phyloP scores from a whole-genome alignment of 2,797 vertebrate species.

The Lutjanus campechanus region DNA sequence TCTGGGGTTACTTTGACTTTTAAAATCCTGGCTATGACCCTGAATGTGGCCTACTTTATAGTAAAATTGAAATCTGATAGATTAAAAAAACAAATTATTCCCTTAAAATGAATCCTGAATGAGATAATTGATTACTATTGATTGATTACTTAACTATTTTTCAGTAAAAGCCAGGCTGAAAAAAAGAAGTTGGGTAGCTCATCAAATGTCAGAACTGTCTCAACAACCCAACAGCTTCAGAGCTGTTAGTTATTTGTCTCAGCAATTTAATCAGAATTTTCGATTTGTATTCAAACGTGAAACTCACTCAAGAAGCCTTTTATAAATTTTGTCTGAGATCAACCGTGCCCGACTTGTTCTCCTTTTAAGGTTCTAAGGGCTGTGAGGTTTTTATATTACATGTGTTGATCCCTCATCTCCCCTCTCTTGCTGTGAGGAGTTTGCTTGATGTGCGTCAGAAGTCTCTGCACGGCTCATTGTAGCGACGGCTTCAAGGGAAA shows the following conservation, averaged over 20 bases:
- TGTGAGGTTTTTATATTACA: neutral
- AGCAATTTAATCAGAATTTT: neutral
- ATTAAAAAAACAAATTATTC: neutral
- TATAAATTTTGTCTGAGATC: neutral
- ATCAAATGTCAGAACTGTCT: neutral
- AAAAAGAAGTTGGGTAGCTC: neutral
- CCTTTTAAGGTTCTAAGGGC: neutral
- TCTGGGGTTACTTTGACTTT: too few relatives aligned
- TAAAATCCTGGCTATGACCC: neutral
- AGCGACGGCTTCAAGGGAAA: constrained; percentile 35
- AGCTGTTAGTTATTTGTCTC: neutral
- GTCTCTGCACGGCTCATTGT: constrained; percentile 10
- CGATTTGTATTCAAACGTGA: neutral
- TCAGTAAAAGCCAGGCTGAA: neutral
- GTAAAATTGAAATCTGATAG: neutral
- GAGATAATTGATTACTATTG: too few relatives aligned
- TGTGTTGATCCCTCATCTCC: constrained; percentile 4
- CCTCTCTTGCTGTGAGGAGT: constrained; percentile 16
- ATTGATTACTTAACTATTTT: neutral
- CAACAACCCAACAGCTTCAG: neutral
- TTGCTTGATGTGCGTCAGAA: constrained; percentile 37
- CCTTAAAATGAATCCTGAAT: neutral
- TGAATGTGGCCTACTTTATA: neutral
- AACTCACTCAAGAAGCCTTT: neutral
- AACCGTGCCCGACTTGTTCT: neutral